phyloP scores from a whole-genome alignment of 2,113 vertebrate genomes.

The Pogona vitticeps region DNA sequence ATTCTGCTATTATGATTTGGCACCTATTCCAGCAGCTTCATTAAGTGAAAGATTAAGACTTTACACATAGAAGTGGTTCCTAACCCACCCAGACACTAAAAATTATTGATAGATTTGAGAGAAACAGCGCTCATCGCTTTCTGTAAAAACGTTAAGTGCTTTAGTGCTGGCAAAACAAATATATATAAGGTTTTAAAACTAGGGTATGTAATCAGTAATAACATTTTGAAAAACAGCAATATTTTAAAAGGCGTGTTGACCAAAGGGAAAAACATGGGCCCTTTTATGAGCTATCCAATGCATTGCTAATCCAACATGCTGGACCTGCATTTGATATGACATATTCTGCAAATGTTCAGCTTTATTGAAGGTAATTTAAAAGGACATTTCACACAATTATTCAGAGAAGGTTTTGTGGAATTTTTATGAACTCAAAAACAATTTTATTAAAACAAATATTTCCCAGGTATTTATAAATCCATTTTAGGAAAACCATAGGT shows the following conservation, averaged over 20 bases:
- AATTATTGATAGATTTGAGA: slow-evolving; percentile 28
- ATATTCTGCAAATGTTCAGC: slow-evolving; percentile 66
- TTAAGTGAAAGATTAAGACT: slow-evolving; percentile 45
- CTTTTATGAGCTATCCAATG: slow-evolving; percentile 46
- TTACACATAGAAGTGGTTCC: slow-evolving; percentile 47
- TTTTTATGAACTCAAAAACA: slow-evolving; percentile 47
- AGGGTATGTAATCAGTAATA: slow-evolving; percentile 25
- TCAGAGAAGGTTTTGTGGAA: slow-evolving; percentile 10
- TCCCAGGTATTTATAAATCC: slow-evolving; percentile 40
- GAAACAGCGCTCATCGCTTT: slow-evolving; percentile 8
- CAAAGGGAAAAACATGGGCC: slow-evolving; percentile 36
- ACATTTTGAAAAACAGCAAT: background rate
- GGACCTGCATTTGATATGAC: slow-evolving; percentile 36
- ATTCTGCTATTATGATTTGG: slow-evolving; percentile 15
- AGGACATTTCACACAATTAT: slow-evolving; percentile 51
- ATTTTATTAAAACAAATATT: slow-evolving; percentile 42
- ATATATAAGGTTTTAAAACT: background rate
- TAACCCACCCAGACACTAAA: slow-evolving; percentile 42
- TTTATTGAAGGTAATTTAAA: slow-evolving; percentile 70
- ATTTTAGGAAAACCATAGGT: slow-evolving; percentile 39
- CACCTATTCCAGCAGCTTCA: slow-evolving; percentile 1
- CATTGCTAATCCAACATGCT: slow-evolving; percentile 36
- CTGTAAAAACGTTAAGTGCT: background rate
- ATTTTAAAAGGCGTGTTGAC: slow-evolving; percentile 47
- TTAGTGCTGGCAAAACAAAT: slow-evolving; percentile 44